Percentiles rank a stretch among this genome's conserved stretches.
phyloP scores from a whole-genome alignment of 2,113 vertebrate species.

The Aleadryas rufinucha region DNA sequence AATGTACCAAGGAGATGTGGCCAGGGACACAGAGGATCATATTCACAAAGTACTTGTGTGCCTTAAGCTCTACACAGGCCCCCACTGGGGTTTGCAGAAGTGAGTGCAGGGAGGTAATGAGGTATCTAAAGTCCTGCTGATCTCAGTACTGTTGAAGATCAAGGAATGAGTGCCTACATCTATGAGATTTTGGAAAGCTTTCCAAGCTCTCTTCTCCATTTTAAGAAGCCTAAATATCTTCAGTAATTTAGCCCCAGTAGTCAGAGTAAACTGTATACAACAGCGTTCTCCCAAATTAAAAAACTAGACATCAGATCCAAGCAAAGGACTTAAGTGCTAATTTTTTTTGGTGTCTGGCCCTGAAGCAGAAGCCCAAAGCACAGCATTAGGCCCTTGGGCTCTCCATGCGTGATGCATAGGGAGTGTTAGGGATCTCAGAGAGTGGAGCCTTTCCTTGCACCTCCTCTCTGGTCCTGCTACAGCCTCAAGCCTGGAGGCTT shows the following conservation, averaged over 20 bases:
- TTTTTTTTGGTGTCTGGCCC: not conserved
- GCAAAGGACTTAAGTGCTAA: not conserved
- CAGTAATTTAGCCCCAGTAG: not conserved
- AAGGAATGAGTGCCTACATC: not conserved
- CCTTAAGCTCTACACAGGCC: not conserved
- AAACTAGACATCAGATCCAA: not conserved
- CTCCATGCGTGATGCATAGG: not conserved
- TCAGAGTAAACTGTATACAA: not conserved
- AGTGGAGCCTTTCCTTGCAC: not conserved
- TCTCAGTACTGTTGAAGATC: not conserved
- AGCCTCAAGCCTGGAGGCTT: constrained; percentile 34
- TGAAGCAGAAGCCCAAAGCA: not conserved
- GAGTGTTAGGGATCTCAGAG: not conserved
- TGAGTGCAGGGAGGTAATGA: not conserved
- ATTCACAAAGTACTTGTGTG: not conserved
- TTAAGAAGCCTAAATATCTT: not conserved
- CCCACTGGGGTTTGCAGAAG: not conserved
- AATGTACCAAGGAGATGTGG: not conserved
- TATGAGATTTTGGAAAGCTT: not conserved
- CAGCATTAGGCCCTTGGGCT: not conserved
- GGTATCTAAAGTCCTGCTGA: not conserved
- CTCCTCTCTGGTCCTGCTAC: constrained; percentile 43
- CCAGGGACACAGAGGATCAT: not conserved
- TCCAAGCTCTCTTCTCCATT: not conserved
- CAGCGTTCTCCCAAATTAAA: not conserved